phyloP scores from a whole-genome alignment of 2,888 invertebrate genomes.

The Pomacea canaliculata region DNA sequence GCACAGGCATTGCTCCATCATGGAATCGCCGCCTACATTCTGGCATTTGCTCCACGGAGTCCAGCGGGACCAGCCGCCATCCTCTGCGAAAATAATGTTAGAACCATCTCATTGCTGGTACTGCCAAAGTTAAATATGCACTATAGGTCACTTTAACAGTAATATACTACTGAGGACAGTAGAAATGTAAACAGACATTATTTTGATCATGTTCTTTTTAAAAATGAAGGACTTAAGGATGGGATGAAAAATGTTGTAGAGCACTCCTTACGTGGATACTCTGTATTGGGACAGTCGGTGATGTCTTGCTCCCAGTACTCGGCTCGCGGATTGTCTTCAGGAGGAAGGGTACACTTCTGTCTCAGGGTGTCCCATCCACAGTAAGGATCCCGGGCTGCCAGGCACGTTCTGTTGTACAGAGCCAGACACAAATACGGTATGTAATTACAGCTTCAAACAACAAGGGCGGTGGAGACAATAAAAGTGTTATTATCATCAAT shows the following conservation, averaged over 20 bases:
- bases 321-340: conserved; percentile 76
- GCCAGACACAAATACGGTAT: no score
- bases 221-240: no score
- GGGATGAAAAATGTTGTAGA: no score
- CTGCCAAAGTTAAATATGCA: neutral
- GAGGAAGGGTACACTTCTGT: conserved; percentile 81
- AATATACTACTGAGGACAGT: no score
- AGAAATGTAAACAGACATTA: no score
- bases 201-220: no score
- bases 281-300: conserved; percentile 77
- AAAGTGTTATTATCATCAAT: no score
- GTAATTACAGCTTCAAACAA: no score
- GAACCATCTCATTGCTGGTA: neutral
- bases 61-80: conserved; percentile 84
- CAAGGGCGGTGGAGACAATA: no score
- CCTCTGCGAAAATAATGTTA: conserved; percentile 41
- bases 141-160: neutral
- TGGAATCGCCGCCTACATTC: conserved; percentile 73
- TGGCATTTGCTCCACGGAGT: conserved; percentile 84
- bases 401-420: conserved; percentile 74
- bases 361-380: conserved; percentile 91
- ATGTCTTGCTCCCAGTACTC: conserved; percentile 83
- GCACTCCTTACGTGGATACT: conserved; percentile 50
- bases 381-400: conserved; percentile 90
- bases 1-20: conserved; percentile 80